Percentiles rank a stretch among this genome's conserved stretches.
phyloP scores from a whole-genome alignment of 2,113 vertebrate species.

The Malurus melanocephalus region DNA sequence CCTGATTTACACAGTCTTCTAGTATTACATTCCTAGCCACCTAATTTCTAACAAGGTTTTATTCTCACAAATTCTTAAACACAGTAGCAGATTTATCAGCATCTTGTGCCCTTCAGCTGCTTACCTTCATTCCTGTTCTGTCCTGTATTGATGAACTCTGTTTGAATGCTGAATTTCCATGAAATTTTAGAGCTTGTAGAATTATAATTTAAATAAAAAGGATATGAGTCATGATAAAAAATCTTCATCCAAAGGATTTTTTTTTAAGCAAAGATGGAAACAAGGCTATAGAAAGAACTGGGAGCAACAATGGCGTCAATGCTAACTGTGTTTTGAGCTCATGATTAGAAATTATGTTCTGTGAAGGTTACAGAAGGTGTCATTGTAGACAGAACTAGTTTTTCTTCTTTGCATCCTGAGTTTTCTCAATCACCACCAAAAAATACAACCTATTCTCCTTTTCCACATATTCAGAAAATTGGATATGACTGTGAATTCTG shows the following conservation, averaged over 20 bases:
- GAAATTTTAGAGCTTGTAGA: neutral
- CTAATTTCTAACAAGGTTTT: neutral
- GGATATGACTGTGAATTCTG: neutral
- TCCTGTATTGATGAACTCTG: neutral
- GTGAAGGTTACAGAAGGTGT: neutral
- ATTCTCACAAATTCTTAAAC: neutral
- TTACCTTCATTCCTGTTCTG: neutral
- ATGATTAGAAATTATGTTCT: neutral
- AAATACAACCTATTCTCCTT: accelerated
- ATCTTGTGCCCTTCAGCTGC: neutral
- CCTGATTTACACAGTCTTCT: accelerated
- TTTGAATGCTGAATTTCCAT: neutral
- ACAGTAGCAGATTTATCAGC: neutral
- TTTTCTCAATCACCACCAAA: neutral
- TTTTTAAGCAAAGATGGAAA: neutral
- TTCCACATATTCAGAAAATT: neutral
- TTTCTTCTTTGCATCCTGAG: neutral
- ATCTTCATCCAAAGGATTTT: neutral
- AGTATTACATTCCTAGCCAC: neutral
- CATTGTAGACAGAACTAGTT: neutral
- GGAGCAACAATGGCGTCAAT: neutral
- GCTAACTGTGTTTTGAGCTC: neutral
- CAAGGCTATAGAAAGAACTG: neutral
- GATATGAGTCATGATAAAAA: neutral
- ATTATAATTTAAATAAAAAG: neutral